These are phyloP conservation scores for Polyommatus iphigenia DNA, from an alignment of 2,888 invertebrate genomes.

Conservation along the genomic window DNA sequence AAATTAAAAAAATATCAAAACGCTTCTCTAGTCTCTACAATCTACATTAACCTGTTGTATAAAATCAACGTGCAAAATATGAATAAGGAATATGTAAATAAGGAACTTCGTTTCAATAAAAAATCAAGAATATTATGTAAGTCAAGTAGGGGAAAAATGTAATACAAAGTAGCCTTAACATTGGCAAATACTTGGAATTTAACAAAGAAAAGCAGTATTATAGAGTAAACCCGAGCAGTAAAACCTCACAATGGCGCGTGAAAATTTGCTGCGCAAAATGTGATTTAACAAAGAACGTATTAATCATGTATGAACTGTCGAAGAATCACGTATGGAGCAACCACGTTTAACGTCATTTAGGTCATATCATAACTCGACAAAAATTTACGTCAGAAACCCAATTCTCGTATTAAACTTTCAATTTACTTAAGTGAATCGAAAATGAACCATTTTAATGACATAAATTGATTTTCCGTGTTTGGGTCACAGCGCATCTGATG, in stretches of 20 bases:
- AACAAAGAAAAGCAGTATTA: not conserved
- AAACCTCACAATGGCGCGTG: not conserved
- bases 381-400: not conserved
- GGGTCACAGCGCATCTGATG: not conserved
- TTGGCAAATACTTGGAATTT: too few species aligned
- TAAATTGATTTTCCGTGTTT: not conserved
- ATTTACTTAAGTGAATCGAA: not conserved
- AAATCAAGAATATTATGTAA: too few species aligned
- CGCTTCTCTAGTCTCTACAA: too few species aligned
- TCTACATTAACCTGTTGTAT: too few species aligned
- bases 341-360: not conserved
- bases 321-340: slow-evolving; percentile 1
- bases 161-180: not conserved
- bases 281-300: slow-evolving; percentile 34
- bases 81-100: too few species aligned
- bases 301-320: slow-evolving; percentile 39
- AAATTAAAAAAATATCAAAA: too few species aligned
- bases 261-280: slow-evolving; percentile 19
- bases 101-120: too few species aligned
- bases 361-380: not conserved
- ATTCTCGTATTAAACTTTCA: not conserved
- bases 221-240: not conserved
- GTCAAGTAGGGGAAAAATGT: too few species aligned
- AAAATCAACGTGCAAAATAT: too few species aligned
- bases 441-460: not conserved